These are phyloP conservation scores for Oreohelix idahoensis DNA, from an alignment of 1,140 invertebrate species.

Conservation along the genomic window DNA sequence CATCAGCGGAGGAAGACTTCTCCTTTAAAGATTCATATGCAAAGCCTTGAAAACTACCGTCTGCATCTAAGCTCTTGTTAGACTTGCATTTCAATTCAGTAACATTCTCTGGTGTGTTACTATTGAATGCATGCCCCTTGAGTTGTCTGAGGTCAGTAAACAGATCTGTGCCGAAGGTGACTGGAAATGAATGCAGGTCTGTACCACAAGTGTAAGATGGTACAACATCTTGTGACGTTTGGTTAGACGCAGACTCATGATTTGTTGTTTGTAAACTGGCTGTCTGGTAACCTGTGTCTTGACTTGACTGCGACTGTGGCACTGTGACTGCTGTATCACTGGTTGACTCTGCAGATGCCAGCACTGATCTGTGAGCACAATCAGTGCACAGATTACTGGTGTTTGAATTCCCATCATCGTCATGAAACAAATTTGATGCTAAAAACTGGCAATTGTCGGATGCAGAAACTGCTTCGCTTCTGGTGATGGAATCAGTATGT, in stretches of 20 bases:
- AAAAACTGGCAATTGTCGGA: not conserved
- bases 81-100: not conserved
- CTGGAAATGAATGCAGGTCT: not conserved
- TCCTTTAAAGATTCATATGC: not conserved
- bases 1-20: not conserved
- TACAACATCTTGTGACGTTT: not conserved
- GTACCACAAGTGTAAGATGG: not conserved
- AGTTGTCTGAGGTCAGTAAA: not conserved
- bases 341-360: not conserved
- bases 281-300: constrained; percentile 39
- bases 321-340: not conserved
- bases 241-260: constrained; percentile 22
- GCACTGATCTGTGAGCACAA: not conserved
- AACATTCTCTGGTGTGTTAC: not conserved
- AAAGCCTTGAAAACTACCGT: constrained; percentile 16
- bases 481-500: not conserved
- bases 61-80: not conserved
- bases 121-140: not conserved
- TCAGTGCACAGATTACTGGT: not conserved
- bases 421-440: not conserved
- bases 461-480: not conserved
- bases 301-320: not conserved
- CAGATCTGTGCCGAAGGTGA: not conserved
- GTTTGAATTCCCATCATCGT: constrained; percentile 3
- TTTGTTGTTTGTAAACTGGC: constrained; percentile 32